Conservation (phyloP, 2,888 invertebrate genomes). For the Galerucella nymphaeae region DNA sequence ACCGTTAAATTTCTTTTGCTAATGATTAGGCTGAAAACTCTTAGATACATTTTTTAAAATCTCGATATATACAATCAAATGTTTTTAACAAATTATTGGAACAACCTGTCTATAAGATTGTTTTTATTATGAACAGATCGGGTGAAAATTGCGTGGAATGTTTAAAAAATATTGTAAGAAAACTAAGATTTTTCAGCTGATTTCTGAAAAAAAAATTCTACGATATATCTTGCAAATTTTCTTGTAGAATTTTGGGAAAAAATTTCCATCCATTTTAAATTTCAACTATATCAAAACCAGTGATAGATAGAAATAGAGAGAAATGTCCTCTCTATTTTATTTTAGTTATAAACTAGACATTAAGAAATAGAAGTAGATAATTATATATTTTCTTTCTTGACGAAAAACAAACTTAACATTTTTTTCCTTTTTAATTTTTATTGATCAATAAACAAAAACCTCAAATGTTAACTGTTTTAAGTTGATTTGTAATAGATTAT, state of each 20-base stretch:
- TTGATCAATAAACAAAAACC: constrained; percentile 25
- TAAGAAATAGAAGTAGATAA: constrained; percentile 21
- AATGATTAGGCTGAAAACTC: too few species aligned
- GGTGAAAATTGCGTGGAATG: too few species aligned
- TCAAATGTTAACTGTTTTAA: constrained; percentile 32
- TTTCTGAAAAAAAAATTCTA: constrained; percentile 21
- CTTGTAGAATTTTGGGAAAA: constrained; percentile 40
- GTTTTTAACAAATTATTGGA: too few species aligned
- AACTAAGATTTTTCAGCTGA: constrained; percentile 9
- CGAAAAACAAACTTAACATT: constrained; percentile 23
- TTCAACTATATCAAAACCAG: constrained; percentile 44
- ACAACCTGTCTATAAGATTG: too few species aligned
- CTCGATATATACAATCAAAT: too few species aligned
- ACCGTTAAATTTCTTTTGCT: too few species aligned
- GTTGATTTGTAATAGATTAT: constrained; percentile 31
- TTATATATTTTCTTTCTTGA: constrained; percentile 29
- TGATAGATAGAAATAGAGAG: constrained; percentile 43
- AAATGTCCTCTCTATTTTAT: constrained; percentile 21
- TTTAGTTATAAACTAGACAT: constrained; percentile 26
- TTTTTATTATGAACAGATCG: too few species aligned
- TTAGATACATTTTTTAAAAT: too few species aligned
- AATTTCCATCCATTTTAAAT: constrained; percentile 25
- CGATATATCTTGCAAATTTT: constrained; percentile 40
- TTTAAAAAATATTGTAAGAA: not conserved
- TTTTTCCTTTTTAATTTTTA: constrained; percentile 16